Percentiles rank a stretch among this genome's conserved stretches.
Conservation (phyloP, 2,113 vertebrate genomes). For the Boleophthalmus pectinirostris region DNA sequence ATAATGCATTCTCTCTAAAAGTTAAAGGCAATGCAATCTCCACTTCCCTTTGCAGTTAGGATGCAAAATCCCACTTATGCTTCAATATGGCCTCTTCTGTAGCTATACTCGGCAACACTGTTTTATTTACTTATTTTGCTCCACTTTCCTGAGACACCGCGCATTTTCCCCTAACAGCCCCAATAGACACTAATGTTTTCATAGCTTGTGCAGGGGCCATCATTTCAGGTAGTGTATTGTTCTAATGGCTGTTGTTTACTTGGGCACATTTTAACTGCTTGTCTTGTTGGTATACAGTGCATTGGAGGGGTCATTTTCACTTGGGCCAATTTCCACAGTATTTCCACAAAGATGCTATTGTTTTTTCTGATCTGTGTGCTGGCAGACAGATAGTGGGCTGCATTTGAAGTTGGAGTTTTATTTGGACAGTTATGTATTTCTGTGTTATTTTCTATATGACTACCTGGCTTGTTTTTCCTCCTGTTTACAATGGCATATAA, state of each 20-base stretch:
- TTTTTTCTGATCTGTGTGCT: conserved; percentile 42
- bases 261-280: conserved; percentile 30
- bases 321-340: conserved; percentile 25
- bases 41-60: no score
- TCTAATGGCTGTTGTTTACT: conserved; percentile 18
- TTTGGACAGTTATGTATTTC: conserved; percentile 38
- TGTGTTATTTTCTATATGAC: conserved; percentile 51
- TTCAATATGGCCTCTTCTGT: neutral
- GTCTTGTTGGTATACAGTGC: conserved; percentile 20
- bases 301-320: conserved; percentile 36
- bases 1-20: no score
- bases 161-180: neutral
- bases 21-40: no score
- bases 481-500: conserved; percentile 31
- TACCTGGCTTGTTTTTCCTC: conserved; percentile 31
- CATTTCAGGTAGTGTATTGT: conserved; percentile 5
- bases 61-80: no score
- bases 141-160: neutral
- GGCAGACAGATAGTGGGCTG: conserved; percentile 51
- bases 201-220: neutral
- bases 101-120: neutral
- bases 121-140: neutral
- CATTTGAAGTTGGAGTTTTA: conserved; percentile 55
- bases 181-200: neutral
- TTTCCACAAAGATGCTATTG: conserved; percentile 40